Conservation (phyloP, 2,113 vertebrate genomes). For the Hydrochoerus hydrochaeris region DNA sequence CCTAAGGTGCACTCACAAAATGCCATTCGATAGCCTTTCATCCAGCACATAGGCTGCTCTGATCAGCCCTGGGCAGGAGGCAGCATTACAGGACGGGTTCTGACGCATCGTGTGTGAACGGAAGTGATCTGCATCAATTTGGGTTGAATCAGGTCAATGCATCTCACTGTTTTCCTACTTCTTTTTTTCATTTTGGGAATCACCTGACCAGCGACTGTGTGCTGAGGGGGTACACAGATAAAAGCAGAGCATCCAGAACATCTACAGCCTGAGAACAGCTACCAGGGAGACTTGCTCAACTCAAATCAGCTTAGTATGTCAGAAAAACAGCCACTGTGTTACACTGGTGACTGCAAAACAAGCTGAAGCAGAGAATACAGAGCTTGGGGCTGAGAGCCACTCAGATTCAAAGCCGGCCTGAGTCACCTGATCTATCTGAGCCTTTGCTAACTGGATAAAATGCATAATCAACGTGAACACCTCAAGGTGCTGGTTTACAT, state of each 20-base stretch:
- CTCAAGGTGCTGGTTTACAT: not conserved
- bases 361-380: not conserved
- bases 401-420: not conserved
- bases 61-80: not conserved
- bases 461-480: not conserved
- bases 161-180: not conserved
- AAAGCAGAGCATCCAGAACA: not conserved
- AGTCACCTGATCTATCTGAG: not conserved
- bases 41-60: not conserved
- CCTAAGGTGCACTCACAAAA: not conserved
- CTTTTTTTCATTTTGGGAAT: not conserved
- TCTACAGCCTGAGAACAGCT: not conserved
- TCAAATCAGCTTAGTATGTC: too few relatives aligned
- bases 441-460: not conserved
- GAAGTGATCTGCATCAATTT: not conserved
- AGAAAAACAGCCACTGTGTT: not conserved
- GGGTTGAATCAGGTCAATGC: not conserved
- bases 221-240: not conserved
- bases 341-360: not conserved
- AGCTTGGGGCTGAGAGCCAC: not conserved
- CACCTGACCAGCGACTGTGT: fast-evolving
- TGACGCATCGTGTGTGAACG: fast-evolving
- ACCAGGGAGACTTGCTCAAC: fast-evolving
- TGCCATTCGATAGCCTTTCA: not conserved
- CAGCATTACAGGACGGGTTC: fast-evolving